Evolutionary conservation across 2,797 vertebrate genomes (phyloP).

Genomic region (Takifugu ocellatus): DNA sequence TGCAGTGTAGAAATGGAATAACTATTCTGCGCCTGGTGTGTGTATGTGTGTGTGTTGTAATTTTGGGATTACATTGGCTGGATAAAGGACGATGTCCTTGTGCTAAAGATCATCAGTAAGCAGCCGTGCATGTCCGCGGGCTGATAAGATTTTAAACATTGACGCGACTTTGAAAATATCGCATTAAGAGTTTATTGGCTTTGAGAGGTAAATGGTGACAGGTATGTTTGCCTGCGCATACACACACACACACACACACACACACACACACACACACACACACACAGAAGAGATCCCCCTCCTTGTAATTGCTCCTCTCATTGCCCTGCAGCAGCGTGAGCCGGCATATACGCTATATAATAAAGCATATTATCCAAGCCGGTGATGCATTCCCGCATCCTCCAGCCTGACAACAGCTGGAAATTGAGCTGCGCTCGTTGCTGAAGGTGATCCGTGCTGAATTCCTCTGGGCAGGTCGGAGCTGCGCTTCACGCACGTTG

Average conservation of each 20-base stretch:
- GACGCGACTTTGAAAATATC: constrained; percentile 69
- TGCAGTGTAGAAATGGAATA: constrained; percentile 13
- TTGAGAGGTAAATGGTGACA: constrained; percentile 68
- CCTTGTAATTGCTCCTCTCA: constrained; percentile 73
- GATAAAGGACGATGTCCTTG: constrained; percentile 53
- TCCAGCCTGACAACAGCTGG: constrained; percentile 67
- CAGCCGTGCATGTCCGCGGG: constrained; percentile 53
- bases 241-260: background rate
- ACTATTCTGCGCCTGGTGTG: constrained; percentile 1
- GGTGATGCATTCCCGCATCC: constrained; percentile 70
- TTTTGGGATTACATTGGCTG: constrained; percentile 24
- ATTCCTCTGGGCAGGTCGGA: constrained; percentile 65
- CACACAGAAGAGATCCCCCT: constrained; percentile 38
- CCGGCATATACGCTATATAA: constrained; percentile 69
- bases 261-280: constrained; percentile 8
- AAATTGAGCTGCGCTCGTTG: constrained; percentile 62
- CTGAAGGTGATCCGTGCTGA: constrained; percentile 68
- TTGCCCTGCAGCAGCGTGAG: constrained; percentile 60
- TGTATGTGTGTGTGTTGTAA: constrained; percentile 16
- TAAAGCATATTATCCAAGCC: constrained; percentile 71
- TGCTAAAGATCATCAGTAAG: constrained; percentile 57
- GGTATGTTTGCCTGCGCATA: constrained; percentile 32
- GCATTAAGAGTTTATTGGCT: constrained; percentile 67
- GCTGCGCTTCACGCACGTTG: constrained; percentile 56
- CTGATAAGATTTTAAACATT: constrained; percentile 73